These are phyloP conservation scores for Cacoxenus indagator DNA, from an alignment of 2,888 invertebrate species.

Conservation along the genomic window DNA sequence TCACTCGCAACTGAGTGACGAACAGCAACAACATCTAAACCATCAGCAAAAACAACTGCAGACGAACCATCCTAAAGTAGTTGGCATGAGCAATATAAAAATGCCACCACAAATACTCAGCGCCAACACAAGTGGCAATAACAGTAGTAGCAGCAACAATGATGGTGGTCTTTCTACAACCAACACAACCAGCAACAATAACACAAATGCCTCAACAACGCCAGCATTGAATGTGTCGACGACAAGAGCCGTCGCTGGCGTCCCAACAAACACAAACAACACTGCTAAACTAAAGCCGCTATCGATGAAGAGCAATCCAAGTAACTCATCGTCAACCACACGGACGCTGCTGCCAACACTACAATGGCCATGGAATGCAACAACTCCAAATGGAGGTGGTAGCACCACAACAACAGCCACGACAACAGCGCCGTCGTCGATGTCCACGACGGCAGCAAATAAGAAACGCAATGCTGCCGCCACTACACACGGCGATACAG, in stretches of 20 bases:
- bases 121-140: slow-evolving; percentile 72
- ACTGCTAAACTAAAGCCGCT: slow-evolving; percentile 36
- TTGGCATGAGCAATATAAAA: slow-evolving; percentile 36
- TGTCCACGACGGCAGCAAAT: background rate
- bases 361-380: slow-evolving; percentile 68
- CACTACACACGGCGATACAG: slow-evolving; percentile 37
- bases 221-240: background rate
- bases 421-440: no score
- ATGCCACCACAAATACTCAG: slow-evolving; percentile 70
- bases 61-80: background rate
- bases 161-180: no score
- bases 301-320: slow-evolving; percentile 37
- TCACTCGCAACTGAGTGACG: slow-evolving; percentile 71
- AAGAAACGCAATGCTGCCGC: background rate
- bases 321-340: slow-evolving; percentile 43
- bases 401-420: slow-evolving; percentile 29
- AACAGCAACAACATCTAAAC: slow-evolving; percentile 60
- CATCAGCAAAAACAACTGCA: slow-evolving; percentile 23
- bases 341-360: slow-evolving; percentile 55
- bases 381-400: slow-evolving; percentile 47
- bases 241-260: slow-evolving; percentile 25
- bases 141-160: slow-evolving; percentile 33
- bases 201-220: slow-evolving; percentile 61
- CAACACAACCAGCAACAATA: slow-evolving; percentile 42
- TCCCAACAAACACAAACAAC: slow-evolving; percentile 30